Conservation (phyloP, 2,888 invertebrate species). For the Athrips mouffetella region DNA sequence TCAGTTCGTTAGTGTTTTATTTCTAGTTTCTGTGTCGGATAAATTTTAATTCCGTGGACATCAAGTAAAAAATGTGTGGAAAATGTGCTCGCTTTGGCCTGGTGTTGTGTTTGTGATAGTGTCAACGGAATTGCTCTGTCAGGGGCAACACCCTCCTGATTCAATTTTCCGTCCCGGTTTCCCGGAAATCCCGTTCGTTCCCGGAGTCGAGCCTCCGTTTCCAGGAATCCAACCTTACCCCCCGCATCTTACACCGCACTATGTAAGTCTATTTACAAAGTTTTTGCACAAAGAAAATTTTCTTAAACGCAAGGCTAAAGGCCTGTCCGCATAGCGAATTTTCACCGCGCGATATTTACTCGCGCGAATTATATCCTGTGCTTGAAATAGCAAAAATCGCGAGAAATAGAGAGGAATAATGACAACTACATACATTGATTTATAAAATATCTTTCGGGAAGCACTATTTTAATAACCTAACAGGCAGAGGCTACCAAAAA, state of each 20-base stretch:
- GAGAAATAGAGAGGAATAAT: too few relatives aligned
- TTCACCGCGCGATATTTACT: too few relatives aligned
- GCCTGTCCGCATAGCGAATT: too few relatives aligned
- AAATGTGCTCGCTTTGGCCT: slow-evolving; percentile 16
- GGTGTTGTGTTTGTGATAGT: slow-evolving; percentile 13
- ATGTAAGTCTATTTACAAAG: neutral
- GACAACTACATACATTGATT: too few relatives aligned
- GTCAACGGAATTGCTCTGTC: neutral
- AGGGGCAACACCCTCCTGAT: neutral
- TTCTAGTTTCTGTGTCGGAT: neutral
- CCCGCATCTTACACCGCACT: neutral
- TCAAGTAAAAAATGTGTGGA: neutral
- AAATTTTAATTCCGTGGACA: neutral
- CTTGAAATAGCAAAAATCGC: too few relatives aligned
- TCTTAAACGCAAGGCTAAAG: too few relatives aligned
- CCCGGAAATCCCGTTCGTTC: neutral
- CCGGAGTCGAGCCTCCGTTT: neutral
- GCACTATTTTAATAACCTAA: too few relatives aligned
- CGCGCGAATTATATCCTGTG: too few relatives aligned
- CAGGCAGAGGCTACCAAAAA: too few relatives aligned
- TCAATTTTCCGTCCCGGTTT: neutral
- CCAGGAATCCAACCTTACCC: neutral
- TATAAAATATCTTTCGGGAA: too few relatives aligned
- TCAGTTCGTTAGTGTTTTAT: neutral
- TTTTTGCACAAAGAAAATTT: too few relatives aligned